A percentile compares a stretch with the other conserved stretches of the same genome.
Evolutionary conservation across 2,888 invertebrate genomes (phyloP).

Genomic region (Tholera decimalis): DNA sequence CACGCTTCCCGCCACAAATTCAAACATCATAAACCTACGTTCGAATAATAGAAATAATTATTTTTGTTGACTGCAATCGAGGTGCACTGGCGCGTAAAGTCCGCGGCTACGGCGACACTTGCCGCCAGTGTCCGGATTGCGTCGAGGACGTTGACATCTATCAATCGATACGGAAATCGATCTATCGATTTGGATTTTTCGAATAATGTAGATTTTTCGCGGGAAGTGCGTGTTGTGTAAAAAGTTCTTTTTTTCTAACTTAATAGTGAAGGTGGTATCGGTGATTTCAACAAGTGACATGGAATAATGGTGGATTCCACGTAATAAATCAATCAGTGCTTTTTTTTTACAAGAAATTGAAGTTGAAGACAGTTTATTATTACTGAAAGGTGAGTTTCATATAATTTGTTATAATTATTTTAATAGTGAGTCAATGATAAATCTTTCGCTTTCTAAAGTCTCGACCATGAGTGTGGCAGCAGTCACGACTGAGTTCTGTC

Average conservation of each 20-base stretch:
- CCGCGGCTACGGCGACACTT: slow-evolving; percentile 81
- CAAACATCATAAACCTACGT: slow-evolving; percentile 78
- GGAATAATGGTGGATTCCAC: slow-evolving; percentile 89
- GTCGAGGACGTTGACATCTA: slow-evolving; percentile 86
- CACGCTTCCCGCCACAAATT: slow-evolving; percentile 88
- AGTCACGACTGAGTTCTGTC: slow-evolving; percentile 81
- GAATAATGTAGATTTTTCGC: slow-evolving; percentile 81
- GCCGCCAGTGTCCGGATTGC: slow-evolving; percentile 85
- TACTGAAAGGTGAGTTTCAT: slow-evolving; percentile 82
- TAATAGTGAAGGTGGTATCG: slow-evolving; percentile 84
- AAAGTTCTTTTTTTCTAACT: slow-evolving; percentile 72
- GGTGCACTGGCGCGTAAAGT: slow-evolving; percentile 84
- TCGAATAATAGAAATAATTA: slow-evolving; percentile 74
- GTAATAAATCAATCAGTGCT: slow-evolving; percentile 82
- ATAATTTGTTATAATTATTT: slow-evolving; percentile 73
- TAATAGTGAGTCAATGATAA: slow-evolving; percentile 81
- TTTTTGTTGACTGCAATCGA: slow-evolving; percentile 81
- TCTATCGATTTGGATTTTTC: slow-evolving; percentile 77
- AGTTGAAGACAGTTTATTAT: slow-evolving; percentile 74
- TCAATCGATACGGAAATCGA: slow-evolving; percentile 75
- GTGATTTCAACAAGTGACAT: slow-evolving; percentile 84
- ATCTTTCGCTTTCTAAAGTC: slow-evolving; percentile 88
- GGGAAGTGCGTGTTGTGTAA: slow-evolving; percentile 82
- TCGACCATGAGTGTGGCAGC: slow-evolving; percentile 88
- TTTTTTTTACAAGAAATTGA: slow-evolving; percentile 72